Base-by-base conservation (phyloP, 2,888 invertebrate genomes). In the Zele albiditarsus region DNA sequence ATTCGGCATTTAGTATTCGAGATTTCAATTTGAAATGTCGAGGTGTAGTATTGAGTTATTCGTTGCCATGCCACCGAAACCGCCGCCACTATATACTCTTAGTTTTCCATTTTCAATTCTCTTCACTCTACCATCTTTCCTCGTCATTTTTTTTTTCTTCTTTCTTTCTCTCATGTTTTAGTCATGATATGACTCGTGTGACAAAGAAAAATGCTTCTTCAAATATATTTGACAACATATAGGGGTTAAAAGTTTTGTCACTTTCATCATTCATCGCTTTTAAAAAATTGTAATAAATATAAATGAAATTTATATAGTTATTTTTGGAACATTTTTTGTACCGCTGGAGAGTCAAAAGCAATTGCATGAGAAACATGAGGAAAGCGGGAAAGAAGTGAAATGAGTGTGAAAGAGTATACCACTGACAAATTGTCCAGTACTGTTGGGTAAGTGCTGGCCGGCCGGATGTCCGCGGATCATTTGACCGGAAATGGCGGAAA, bases 401-500 rank as follows among this genome's bases (percentile, higher is more conserved):
- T 5, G 12, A 42, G 53, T 16, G 46, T 4, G 28, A 49, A n/a
- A 28, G 69, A 10, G 57, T n/a, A 25, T 16, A 62, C 31, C n/a
- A 63, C 8, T 33, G 16, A 63, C 28, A 31, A n/a, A 20, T 63
- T 28, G n/a, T 28, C 10, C 63, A 38, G 60, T 58, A 16, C 25
- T 68, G 77, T 77, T 75, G 77, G 76, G 68, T 71, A 76, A 77
- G 73, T 74, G 67, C 66, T 38, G 60, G 80, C 69, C 66, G 73
- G 63, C 82, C 87, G 87, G 87, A 87, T 84, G 87, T 87, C 83
- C 83, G 85, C 81, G 85, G 84, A 87, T 87, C 85, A 84, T 86
- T 87, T 87, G 83, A 84, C 87, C 87, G 87, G 87, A 87, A 88
- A 84, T 84, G 82, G 78, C 84, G 86, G 87, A 87, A 88, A 84